phyloP scores from a whole-genome alignment of 1,140 invertebrate genomes.

The Eulimnadia texana region DNA sequence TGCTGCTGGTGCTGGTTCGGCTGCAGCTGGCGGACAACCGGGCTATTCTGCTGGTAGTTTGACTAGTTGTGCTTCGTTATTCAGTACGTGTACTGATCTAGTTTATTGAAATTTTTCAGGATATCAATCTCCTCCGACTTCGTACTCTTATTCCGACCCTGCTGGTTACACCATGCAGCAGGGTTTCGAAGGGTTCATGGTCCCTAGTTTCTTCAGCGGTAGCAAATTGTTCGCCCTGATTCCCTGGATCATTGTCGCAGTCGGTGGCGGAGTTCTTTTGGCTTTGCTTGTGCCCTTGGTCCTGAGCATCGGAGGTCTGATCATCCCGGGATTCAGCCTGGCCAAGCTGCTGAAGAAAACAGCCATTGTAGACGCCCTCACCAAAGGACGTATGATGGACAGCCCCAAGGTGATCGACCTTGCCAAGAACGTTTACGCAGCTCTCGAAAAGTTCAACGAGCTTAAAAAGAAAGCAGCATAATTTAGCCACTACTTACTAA shows the following conservation, averaged over 20 bases:
- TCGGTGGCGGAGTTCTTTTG: background rate
- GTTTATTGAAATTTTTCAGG: background rate
- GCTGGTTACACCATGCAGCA: constrained; percentile 10
- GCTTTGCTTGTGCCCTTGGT: background rate
- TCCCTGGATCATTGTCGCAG: background rate
- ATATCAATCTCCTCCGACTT: background rate
- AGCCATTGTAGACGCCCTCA: background rate
- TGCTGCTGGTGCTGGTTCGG: background rate
- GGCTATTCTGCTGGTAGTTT: too few species aligned
- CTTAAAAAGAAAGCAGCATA: background rate
- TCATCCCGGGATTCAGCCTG: background rate
- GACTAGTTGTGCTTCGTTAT: too few species aligned
- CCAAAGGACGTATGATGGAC: background rate
- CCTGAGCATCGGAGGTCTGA: background rate
- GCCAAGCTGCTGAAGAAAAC: background rate
- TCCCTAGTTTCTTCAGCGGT: background rate
- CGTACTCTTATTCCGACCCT: constrained; percentile 1
- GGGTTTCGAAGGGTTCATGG: constrained; percentile 5
- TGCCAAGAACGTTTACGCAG: background rate
- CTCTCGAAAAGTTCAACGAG: background rate
- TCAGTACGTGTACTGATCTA: too few species aligned
- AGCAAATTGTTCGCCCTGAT: background rate
- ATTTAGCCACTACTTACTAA: background rate
- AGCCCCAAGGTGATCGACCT: background rate
- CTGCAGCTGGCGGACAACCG: too few species aligned